phyloP scores from a whole-genome alignment of 2,113 vertebrate genomes.

The Verasper variegatus region DNA sequence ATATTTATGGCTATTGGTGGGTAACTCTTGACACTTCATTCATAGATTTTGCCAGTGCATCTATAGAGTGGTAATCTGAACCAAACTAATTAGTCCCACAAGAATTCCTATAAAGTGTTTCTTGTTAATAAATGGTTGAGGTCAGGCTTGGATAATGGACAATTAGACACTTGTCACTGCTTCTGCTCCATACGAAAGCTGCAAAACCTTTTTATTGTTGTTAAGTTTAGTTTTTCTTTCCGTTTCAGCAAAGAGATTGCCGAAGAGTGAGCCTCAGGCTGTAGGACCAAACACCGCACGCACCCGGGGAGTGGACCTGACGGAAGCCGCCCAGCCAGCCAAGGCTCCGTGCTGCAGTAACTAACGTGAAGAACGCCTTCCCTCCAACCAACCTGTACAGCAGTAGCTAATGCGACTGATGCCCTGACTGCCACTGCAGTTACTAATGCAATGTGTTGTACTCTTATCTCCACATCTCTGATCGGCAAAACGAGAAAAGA shows the following conservation, averaged over 20 bases:
- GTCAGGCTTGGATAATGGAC: not conserved
- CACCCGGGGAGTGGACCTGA: slow-evolving; percentile 94
- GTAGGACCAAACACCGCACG: slow-evolving; percentile 86
- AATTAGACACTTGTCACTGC: not conserved
- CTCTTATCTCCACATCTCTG: slow-evolving; percentile 57
- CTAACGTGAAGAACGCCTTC: slow-evolving; percentile 79
- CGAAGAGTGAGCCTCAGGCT: slow-evolving; percentile 94
- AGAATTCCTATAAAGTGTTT: not conserved
- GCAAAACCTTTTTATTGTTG: not conserved
- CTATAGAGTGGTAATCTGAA: not conserved
- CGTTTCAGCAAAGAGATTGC: slow-evolving; percentile 90
- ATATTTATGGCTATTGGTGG: slow-evolving; percentile 99
- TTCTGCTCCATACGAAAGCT: not conserved
- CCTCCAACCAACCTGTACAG: slow-evolving; percentile 45
- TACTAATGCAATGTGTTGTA: slow-evolving; percentile 74
- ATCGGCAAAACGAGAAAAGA: slow-evolving; percentile 65
- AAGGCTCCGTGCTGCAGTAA: slow-evolving; percentile 96
- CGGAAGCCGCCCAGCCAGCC: slow-evolving; percentile 90
- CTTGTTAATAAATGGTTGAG: too few species aligned
- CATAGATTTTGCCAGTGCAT: not conserved
- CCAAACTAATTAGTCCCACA: not conserved
- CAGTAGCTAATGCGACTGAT: slow-evolving; percentile 73
- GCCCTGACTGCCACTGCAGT: slow-evolving; percentile 72
- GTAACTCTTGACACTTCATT: slow-evolving; percentile 54
- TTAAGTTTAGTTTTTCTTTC: not conserved